Evolutionary conservation across 2,888 invertebrate genomes (phyloP), one percentile per base, ranked within the genome.

Genomic region (Hololepta plana): DNA sequence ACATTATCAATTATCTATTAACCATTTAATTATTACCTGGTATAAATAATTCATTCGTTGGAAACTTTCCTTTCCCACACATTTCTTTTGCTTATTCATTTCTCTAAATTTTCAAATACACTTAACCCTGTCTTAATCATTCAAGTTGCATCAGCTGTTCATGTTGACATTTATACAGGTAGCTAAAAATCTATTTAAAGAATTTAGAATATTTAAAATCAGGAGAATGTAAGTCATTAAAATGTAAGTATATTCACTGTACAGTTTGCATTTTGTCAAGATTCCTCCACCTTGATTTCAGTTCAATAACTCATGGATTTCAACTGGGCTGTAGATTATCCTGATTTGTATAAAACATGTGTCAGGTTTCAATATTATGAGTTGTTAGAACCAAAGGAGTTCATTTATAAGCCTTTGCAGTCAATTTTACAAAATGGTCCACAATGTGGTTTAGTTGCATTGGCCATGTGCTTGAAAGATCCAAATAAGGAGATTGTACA

Each of bases 381-480:
- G 19, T 34, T 59, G 13, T 40, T 45, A 25, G 41, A 57, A 23
- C 72, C 73, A 2, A 56, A 54, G 37, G 46, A 43, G 26, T 65
- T 40, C 21, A 29, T 28, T 9, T 55, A 54, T 33, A 45, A 34
- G 29, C 34, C 43, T 12, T 35, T 51, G 22, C 14, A 36, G 24
- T 27, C 33, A 19, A 41, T 46, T 20, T 30, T 49, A 21, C 68
- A 69, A 52, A 49, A 60, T 13, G 70, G 75, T 1, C 75, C 75
- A 3, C 87, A 85, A 39, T 90, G 90, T 57, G 90, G 90, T 5
- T 51, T 88, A 30, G 80, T 81, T n/a, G 85, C 87, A 2, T 51
- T 88, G 15, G 74, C 76, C 19, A 87, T 88, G 79, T 60, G 77
- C 24, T 57, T 73, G 1, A 62, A 67, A 33, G 65, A 63, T 24